Evolutionary conservation across 2,888 invertebrate species (phyloP), one percentile per base, ranked within the genome.

Genomic region (Diarsia mendica): DNA sequence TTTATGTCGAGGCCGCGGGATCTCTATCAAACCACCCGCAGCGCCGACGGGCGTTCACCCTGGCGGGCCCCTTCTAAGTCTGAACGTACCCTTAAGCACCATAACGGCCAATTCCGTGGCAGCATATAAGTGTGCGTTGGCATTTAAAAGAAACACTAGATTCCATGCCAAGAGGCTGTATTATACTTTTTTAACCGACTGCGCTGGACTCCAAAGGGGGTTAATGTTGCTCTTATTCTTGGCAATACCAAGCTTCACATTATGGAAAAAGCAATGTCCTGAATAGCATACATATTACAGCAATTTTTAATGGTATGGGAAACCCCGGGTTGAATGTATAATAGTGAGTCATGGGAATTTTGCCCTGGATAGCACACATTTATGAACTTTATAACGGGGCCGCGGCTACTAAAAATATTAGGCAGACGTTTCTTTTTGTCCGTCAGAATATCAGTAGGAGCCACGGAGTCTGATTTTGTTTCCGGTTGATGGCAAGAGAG

Each of bases 201-300:
- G 44, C 9, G 1, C 11, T 11, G 9, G 20, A 20, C 11, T 11
- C 20, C 11, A 71, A 28, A 28, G 5, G 28, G 44, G 44, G 71
- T n/a, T 44, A 72, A 44, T 71, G 15, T n/a, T 11, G 20, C 51
- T 70, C 15, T 44, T n/a, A 51, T 18, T 51, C 44, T 79, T 33
- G 53, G 60, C 51, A 49, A 9, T 66, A 76, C 79, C 81, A 80
- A 49, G 3, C 58, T 23, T 3, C 1, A 23, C 20, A 66, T 49
- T 66, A 61, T 23, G 20, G 13, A n/a, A 64, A 44, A 13, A 13
- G 9, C 28, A 48, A 46, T 46, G 66, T 3, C 9, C 55, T 44
- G 33, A 63, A 66, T 51, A 48, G 0, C 13, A 20, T 44, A 66
- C 3, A 53, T 63, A 39, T 60, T 44, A 28, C 53, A 72, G 28